Evolutionary conservation across 2,888 invertebrate genomes (phyloP).

Genomic region (Micoletzkya japonica): DNA sequence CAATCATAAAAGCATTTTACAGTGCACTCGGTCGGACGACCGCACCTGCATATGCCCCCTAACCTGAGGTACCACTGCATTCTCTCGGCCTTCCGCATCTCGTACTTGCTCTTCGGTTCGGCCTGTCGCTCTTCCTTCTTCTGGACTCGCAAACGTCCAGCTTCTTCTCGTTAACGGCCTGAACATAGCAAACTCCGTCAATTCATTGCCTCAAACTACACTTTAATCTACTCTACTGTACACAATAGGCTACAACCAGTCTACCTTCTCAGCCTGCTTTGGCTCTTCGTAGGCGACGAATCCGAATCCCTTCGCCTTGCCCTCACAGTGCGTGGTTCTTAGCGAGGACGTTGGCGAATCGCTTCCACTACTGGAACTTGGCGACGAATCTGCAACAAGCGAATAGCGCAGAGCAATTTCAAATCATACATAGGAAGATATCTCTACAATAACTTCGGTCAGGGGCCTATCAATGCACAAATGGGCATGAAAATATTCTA

Average conservation of each 20-base stretch:
- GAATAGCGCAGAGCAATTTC: too few relatives aligned
- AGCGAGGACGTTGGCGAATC: conserved; percentile 95
- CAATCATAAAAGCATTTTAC: too few relatives aligned
- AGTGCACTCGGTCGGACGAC: too few relatives aligned
- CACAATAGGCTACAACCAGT: too few relatives aligned
- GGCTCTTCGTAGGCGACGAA: conserved; percentile 98
- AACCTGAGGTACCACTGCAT: conserved; percentile 66
- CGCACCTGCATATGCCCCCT: too few relatives aligned
- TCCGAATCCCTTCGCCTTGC: conserved; percentile 82
- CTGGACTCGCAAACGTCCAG: conserved; percentile 95
- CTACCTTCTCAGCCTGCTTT: conserved; percentile 87
- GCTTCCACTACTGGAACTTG: conserved; percentile 86
- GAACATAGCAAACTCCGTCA: too few relatives aligned
- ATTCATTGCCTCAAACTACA: too few relatives aligned
- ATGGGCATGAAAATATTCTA: too few relatives aligned
- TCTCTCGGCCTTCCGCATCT: conserved; percentile 77
- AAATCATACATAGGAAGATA: too few relatives aligned
- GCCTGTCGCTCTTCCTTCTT: conserved; percentile 98
- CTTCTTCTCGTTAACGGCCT: conserved; percentile 79
- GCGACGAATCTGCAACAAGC: conserved; percentile 78
- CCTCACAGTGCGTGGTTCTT: conserved; percentile 83
- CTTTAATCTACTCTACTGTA: too few relatives aligned
- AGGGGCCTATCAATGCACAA: too few relatives aligned
- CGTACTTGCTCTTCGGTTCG: conserved; percentile 92
- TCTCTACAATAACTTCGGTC: too few relatives aligned